phyloP scores from a whole-genome alignment of 2,113 vertebrate species.

The Poeciliopsis turrubarensis region DNA sequence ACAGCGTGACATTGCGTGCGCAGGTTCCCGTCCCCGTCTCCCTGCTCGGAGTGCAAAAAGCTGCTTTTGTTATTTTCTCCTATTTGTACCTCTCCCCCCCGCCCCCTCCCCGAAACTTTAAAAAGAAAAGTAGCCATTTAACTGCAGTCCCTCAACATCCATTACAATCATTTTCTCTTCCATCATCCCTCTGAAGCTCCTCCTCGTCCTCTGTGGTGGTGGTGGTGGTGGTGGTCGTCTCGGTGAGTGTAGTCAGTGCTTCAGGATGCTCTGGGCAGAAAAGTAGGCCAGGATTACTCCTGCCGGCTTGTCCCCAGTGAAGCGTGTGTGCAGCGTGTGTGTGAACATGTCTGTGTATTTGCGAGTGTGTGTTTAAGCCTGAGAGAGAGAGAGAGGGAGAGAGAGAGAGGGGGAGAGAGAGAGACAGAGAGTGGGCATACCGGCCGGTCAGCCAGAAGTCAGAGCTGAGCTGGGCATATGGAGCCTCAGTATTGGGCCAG shows the following conservation, averaged over 20 bases:
- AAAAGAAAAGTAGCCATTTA: background rate
- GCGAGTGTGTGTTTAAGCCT: slow-evolving; percentile 47
- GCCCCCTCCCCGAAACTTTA: no score
- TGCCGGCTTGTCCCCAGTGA: slow-evolving; percentile 83
- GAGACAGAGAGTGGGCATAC: slow-evolving; percentile 65
- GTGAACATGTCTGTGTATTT: slow-evolving; percentile 49
- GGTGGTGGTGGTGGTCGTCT: slow-evolving; percentile 8
- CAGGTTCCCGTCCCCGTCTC: background rate
- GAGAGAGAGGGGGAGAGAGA: slow-evolving; percentile 50
- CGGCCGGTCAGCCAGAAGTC: slow-evolving; percentile 75
- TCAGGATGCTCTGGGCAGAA: slow-evolving; percentile 71
- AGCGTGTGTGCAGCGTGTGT: slow-evolving; percentile 73
- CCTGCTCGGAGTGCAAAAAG: no score
- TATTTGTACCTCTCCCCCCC: slow-evolving; percentile 11
- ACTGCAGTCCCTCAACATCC: slow-evolving; percentile 16
- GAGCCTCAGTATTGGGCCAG: slow-evolving; percentile 77
- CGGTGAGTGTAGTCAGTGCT: slow-evolving; percentile 57
- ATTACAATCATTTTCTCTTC: slow-evolving; percentile 41
- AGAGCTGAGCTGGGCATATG: slow-evolving; percentile 76
- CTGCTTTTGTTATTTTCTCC: background rate
- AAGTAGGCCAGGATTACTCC: slow-evolving; percentile 83
- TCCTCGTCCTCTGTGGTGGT: slow-evolving; percentile 25
- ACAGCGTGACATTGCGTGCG: no score
- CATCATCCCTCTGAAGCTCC: slow-evolving; percentile 35
- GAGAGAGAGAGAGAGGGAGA: slow-evolving; percentile 31